These are phyloP conservation scores for Aegithalos caudatus DNA, from an alignment of 2,113 vertebrate genomes.

Conservation along the genomic window DNA sequence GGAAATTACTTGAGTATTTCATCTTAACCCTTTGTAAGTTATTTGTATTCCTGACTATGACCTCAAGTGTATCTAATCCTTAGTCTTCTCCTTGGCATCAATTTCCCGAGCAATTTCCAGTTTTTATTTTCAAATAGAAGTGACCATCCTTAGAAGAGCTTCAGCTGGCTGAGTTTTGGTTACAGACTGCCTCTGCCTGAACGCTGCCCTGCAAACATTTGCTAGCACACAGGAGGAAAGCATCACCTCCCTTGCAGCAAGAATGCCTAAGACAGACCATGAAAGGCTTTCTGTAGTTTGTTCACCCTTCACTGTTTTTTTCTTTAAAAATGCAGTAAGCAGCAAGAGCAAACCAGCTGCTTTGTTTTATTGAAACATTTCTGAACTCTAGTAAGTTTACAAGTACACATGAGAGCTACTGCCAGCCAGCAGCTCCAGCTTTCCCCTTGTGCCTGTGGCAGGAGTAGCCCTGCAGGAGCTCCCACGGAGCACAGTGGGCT, in stretches of 20 bases:
- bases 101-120: neutral
- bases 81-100: neutral
- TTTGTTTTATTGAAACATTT: neutral
- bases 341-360: neutral
- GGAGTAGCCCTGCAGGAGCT: neutral
- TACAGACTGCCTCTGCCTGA: neutral
- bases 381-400: neutral
- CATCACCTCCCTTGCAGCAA: neutral
- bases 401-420: neutral
- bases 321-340: neutral
- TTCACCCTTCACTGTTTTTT: neutral
- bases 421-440: neutral
- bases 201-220: neutral
- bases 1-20: neutral
- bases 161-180: neutral
- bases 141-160: neutral
- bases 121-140: neutral
- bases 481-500: accelerated
- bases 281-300: neutral
- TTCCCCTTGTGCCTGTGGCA: neutral
- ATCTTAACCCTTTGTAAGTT: neutral
- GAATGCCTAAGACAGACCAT: neutral
- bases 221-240: neutral
- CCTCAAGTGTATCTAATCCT: neutral
- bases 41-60: neutral